phyloP scores from a whole-genome alignment of 2,113 vertebrate genomes.

The Phyllostomus discolor region DNA sequence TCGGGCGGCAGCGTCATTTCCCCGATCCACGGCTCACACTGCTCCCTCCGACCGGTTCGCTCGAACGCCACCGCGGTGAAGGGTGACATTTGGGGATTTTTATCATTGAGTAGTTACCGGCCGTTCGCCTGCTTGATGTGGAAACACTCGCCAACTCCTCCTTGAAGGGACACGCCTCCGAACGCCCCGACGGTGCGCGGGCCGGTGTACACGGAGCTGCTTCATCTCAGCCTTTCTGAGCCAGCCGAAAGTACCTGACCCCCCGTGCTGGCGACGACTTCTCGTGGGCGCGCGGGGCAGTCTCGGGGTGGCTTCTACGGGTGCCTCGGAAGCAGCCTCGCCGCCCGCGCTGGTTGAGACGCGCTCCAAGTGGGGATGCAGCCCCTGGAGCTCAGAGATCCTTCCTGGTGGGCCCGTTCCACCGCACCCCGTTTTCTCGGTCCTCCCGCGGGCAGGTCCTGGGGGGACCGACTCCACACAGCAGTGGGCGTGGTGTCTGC shows the following conservation, averaged over 20 bases:
- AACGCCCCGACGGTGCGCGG: background rate
- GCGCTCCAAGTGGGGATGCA: background rate
- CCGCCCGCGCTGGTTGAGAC: background rate
- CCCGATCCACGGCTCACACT: background rate
- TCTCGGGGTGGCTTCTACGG: background rate
- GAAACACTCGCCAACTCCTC: background rate
- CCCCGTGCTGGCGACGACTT: background rate
- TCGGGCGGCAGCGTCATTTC: background rate
- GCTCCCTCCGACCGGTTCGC: background rate
- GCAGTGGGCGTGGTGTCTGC: background rate
- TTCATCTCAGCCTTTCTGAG: constrained; percentile 1
- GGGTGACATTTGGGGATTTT: background rate
- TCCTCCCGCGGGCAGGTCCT: background rate
- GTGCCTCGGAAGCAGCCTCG: background rate
- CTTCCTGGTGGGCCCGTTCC: too few relatives aligned
- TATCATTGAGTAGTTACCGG: background rate
- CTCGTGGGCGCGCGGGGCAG: background rate
- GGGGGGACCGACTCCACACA: background rate
- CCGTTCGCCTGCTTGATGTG: background rate
- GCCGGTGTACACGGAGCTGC: background rate
- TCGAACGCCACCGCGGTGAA: background rate
- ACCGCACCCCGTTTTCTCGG: background rate
- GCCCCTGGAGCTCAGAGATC: too few relatives aligned
- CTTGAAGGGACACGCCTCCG: background rate
- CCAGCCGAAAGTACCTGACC: constrained; percentile 26